Evolutionary conservation across 2,888 invertebrate genomes (phyloP), one percentile per base, ranked within the genome.

Genomic region (Carcina quercana): DNA sequence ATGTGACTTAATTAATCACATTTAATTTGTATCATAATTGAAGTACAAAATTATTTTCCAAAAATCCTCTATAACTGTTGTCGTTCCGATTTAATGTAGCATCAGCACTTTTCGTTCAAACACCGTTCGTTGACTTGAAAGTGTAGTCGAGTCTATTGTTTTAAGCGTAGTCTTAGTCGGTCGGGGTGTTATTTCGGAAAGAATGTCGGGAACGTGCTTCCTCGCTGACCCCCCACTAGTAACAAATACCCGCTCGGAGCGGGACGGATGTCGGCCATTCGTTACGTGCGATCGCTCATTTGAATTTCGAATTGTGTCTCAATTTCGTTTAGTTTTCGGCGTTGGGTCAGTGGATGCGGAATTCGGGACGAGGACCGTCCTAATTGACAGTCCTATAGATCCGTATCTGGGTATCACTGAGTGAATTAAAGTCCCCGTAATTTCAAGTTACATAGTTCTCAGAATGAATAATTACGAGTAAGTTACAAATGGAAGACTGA

Each of bases 181-280:
- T n/a, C 62, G 59, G 72, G 66, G 66, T 65, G 74, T 72, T 76
- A 74, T 76, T 75, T 76, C 48, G 68, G 67, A 74, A 79, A 72
- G 76, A 79, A 79, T 78, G 78, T 58, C 45, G 47, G 57, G 75
- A 75, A 76, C 78, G 78, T 78, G 78, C 76, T 73, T 70, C 74
- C 62, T 65, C 47, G 56, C 53, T 71, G 78, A 74, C 74, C 75
- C 76, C 75, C 70, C 58, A 56, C 53, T 64, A 57, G 66, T 69
- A 63, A 74, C 74, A 72, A 74, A 75, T 71, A 63, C 61, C 62
- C 62, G 28, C n/a, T 28, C 24, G 15, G 30, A 30, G 15, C 55
- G 49, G 53, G 56, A 64, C 65, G 63, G 67, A 73, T 69, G 65
- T 62, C 60, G 51, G 55, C 66, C 67, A 74, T 79, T 69, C 65